Evolutionary conservation across 2,888 invertebrate genomes (phyloP), one percentile per base, ranked within the genome.

Genomic region (Ichneumon xanthorius): DNA sequence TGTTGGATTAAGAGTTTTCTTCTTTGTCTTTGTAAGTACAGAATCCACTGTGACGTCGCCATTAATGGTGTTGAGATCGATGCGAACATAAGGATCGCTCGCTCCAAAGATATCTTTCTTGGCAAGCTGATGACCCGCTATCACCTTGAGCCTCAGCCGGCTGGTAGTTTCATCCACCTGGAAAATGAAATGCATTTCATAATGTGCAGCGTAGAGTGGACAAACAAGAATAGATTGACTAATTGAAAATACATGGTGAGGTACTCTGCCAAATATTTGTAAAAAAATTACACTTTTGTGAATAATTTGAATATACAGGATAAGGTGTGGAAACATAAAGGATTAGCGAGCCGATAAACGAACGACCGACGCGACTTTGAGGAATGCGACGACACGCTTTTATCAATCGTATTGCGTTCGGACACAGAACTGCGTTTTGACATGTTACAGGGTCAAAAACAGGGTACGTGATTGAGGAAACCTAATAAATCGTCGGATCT

Each of bases 41-140:
- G 98, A 97, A 95, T 99, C 98, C 93, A 99, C 96, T 84, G 97
- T 97, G 93, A 97, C 97, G 94, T 98, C 98, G 89, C 97, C 97
- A 92, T 97, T 97, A 88, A 97, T 96, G 88, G 97, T 97, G 92
- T 97, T 97, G 91, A 99, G 95, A 94, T 98, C 98, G 93, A 99
- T 97, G 90, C 98, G 96, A 61, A 99, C 99, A 95, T 99, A 99
- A 4, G 99, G 99, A 95, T 99, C 99, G 95, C 99, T 99, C 91
- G 99, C 99, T 92, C 99, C 99, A 95, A 99, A 99, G 92, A 99
- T 99, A 94, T 99, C 99, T 95, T 99, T 99, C 94, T 99, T 99
- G 80, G 99, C 99, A 92, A 99, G 95, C 90, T 98, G 97, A 94
- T 97, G 97, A 48, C 98, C 99, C 89, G 97, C 97, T 88, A 98